Conservation (phyloP, 1,140 invertebrate genomes). For the Anastrepha obliqua region DNA sequence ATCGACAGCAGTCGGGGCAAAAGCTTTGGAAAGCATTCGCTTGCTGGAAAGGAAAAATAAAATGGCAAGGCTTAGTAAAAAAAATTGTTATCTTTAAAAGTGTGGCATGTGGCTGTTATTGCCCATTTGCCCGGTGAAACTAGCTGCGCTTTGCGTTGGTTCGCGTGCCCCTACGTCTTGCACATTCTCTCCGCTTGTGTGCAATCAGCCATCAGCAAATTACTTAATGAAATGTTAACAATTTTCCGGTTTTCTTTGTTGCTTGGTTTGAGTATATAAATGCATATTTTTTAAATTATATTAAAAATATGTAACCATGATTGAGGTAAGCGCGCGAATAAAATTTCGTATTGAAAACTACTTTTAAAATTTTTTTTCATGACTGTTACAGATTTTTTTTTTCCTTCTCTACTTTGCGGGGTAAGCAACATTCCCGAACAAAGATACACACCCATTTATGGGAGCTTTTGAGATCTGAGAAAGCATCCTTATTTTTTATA, state of each 20-base stretch:
- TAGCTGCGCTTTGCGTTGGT: not conserved
- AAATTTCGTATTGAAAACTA: too few species aligned
- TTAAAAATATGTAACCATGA: too few species aligned
- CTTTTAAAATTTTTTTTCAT: too few species aligned
- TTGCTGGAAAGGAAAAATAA: not conserved
- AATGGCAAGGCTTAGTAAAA: not conserved
- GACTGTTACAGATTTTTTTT: too few species aligned
- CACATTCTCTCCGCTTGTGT: not conserved
- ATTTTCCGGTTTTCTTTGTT: not conserved
- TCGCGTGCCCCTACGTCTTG: slow-evolving; percentile 24
- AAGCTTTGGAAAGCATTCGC: not conserved
- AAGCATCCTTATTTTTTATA: too few species aligned
- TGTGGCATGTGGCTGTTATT: slow-evolving; percentile 46
- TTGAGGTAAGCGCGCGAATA: too few species aligned
- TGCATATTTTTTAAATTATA: too few species aligned
- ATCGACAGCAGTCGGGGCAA: not conserved
- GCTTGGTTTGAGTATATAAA: not conserved
- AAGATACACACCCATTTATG: too few species aligned
- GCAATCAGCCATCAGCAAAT: slow-evolving; percentile 23
- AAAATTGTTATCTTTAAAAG: slow-evolving; percentile 38
- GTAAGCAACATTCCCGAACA: too few species aligned
- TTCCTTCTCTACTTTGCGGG: too few species aligned
- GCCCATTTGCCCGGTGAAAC: slow-evolving; percentile 26
- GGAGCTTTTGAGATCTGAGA: too few species aligned
- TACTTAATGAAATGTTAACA: slow-evolving; percentile 44